Evolutionary conservation across 2,797 vertebrate species (phyloP).

Genomic region (Cynopterus sphinx): DNA sequence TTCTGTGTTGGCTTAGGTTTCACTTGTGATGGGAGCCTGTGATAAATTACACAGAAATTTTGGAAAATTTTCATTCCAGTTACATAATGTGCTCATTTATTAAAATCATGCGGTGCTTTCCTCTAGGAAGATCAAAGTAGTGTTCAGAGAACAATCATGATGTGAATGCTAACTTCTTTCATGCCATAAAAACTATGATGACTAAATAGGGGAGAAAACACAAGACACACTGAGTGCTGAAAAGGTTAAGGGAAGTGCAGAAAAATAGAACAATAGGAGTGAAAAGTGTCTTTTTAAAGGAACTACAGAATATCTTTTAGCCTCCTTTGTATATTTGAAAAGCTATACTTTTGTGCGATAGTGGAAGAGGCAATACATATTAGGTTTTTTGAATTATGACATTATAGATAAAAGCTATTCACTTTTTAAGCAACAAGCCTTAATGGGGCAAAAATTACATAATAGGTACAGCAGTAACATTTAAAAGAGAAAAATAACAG

Average conservation of each 20-base stretch:
- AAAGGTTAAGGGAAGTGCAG: background rate
- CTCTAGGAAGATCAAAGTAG: constrained; percentile 45
- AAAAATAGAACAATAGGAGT: background rate
- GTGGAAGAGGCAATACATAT: background rate
- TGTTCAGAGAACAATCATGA: background rate
- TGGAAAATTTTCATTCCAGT: constrained; percentile 6
- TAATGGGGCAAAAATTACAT: background rate
- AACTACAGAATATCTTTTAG: background rate
- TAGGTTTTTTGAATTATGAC: background rate
- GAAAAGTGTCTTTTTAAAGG: background rate
- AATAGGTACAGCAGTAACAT: background rate
- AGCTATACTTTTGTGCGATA: background rate
- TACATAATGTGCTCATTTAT: background rate
- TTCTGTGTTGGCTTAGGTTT: constrained; percentile 30
- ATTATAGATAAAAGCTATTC: background rate
- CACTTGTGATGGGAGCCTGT: background rate
- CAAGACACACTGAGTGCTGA: background rate
- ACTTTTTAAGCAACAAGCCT: background rate
- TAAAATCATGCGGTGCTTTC: background rate
- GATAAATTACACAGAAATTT: constrained; percentile 17
- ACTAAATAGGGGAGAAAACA: background rate
- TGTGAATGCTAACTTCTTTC: background rate
- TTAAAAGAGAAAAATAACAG: background rate
- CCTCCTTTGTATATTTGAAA: background rate
- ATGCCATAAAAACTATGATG: background rate